Conservation (phyloP, 1,140 invertebrate species). For the Drosophila arawakana region DNA sequence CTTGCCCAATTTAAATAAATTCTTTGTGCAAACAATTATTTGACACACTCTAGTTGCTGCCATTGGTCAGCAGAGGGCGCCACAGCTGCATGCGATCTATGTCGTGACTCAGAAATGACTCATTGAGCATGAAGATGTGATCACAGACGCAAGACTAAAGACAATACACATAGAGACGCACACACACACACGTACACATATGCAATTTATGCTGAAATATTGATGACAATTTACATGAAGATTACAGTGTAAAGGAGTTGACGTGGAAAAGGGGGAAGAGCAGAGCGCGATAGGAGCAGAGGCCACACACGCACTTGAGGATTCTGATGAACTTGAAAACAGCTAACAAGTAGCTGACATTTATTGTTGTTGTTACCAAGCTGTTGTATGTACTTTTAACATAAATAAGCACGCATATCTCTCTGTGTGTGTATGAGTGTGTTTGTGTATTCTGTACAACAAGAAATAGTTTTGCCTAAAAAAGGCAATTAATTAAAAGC, state of each 20-base stretch:
- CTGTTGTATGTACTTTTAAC: conserved; percentile 45
- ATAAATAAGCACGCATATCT: conserved; percentile 43
- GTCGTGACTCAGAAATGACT: conserved; percentile 44
- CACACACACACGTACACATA: not conserved
- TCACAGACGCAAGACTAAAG: not conserved
- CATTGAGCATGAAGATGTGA: conserved; percentile 21
- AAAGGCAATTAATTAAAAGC: conserved; percentile 83
- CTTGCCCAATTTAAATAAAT: too few species aligned
- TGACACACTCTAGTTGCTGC: not conserved
- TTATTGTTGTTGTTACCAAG: conserved; percentile 36
- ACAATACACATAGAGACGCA: not conserved
- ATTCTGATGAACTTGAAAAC: conserved; percentile 75
- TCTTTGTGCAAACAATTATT: not conserved
- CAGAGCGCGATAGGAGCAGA: conserved; percentile 7
- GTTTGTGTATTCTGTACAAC: conserved; percentile 44
- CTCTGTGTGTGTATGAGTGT: conserved; percentile 28
- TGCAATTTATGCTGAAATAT: conserved; percentile 61
- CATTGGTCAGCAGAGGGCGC: conserved; percentile 12
- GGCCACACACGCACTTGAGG: conserved; percentile 59
- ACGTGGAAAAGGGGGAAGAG: not conserved
- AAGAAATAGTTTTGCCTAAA: conserved; percentile 82
- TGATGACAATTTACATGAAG: conserved; percentile 68
- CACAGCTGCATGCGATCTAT: conserved; percentile 18
- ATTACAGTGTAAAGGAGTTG: conserved; percentile 22
- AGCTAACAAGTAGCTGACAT: conserved; percentile 43